Evolutionary conservation across 1,140 invertebrate genomes (phyloP).

Genomic region (Olivierus martensii): DNA sequence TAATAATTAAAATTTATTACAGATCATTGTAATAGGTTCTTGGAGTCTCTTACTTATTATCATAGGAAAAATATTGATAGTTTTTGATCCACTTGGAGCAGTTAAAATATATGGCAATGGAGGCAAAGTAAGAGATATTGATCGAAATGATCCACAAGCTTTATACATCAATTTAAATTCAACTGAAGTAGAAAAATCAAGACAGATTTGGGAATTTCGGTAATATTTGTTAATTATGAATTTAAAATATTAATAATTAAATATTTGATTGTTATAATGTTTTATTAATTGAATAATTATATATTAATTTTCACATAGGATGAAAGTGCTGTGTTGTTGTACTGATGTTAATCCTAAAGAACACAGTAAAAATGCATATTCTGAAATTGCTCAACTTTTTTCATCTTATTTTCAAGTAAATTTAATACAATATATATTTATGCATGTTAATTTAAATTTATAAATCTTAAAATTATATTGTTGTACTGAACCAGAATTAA

Average conservation of each 20-base stretch:
- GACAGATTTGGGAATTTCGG: constrained; percentile 33
- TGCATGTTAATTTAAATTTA: too few species aligned
- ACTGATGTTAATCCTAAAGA: constrained; percentile 44
- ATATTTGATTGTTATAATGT: too few species aligned
- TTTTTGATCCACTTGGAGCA: constrained; percentile 59
- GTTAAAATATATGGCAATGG: constrained; percentile 36
- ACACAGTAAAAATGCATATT: constrained; percentile 63
- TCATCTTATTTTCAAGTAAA: constrained; percentile 40
- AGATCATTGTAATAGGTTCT: constrained; percentile 59
- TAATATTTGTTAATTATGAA: constrained; percentile 34
- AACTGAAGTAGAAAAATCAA: constrained; percentile 13
- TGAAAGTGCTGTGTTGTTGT: constrained; percentile 59
- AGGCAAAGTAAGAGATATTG: constrained; percentile 35
- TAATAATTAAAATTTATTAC: too few species aligned
- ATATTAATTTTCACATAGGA: constrained; percentile 1
- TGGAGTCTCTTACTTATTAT: constrained; percentile 61
- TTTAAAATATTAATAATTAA: too few species aligned
- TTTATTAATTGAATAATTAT: not conserved
- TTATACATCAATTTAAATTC: constrained; percentile 17
- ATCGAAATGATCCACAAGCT: constrained; percentile 30
- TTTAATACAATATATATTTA: too few species aligned
- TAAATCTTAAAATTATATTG: too few species aligned
- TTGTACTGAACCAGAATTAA: too few species aligned
- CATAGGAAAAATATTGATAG: constrained; percentile 54
- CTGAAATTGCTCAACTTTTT: constrained; percentile 59